Conservation (phyloP, 2,797 vertebrate species). For the Pachyuromys duprasi region DNA sequence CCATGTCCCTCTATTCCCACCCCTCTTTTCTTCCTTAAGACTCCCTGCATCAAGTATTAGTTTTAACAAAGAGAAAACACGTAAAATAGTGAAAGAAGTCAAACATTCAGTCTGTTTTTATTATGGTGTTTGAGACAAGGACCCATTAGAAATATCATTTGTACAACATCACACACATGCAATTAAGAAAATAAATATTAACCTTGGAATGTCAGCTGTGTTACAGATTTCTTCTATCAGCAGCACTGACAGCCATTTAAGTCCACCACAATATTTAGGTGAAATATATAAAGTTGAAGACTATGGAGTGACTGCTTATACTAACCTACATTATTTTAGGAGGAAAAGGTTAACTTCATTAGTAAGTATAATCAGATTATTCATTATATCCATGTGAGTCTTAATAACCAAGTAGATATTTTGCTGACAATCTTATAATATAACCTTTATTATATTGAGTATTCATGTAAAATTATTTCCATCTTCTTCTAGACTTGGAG, state of each 20-base stretch:
- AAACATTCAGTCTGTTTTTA: neutral
- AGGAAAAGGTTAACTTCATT: neutral
- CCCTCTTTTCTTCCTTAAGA: no score
- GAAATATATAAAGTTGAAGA: constrained; percentile 7
- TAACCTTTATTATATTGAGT: neutral
- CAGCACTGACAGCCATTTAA: neutral
- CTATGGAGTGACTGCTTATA: neutral
- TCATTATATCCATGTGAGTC: neutral
- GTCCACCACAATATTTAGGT: neutral
- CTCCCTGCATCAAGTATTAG: neutral
- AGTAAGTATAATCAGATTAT: neutral
- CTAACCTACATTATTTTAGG: neutral
- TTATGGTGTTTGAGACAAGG: neutral
- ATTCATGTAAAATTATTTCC: neutral
- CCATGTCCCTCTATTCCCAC: no score
- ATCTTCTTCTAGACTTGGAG: neutral
- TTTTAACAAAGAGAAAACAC: neutral
- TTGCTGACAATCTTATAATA: neutral
- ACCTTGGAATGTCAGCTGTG: neutral
- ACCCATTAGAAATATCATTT: neutral
- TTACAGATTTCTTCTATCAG: neutral
- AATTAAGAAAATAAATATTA: neutral
- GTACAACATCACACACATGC: neutral
- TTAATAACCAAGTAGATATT: neutral
- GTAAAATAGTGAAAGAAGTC: neutral